A percentile compares a stretch with the other conserved stretches of the same genome.
phyloP scores from a whole-genome alignment of 2,113 vertebrate species.

The Enhydra lutris region DNA sequence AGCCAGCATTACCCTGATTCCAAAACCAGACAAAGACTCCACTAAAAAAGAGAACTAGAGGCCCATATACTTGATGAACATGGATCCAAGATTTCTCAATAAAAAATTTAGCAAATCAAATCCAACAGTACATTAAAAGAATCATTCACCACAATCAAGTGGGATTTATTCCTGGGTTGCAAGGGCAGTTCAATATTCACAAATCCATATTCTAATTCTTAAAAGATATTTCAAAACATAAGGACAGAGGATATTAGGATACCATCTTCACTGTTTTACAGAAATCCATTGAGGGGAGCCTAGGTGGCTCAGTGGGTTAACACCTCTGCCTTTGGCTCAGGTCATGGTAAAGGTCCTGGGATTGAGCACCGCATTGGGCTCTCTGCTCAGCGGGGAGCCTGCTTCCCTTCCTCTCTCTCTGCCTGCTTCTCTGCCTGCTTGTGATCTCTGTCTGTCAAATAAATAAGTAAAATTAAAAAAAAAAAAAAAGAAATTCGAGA shows the following conservation, averaged over 20 bases:
- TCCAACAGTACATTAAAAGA: neutral
- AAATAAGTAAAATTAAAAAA: too few species aligned
- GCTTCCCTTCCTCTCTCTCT: too few species aligned
- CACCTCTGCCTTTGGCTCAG: too few species aligned
- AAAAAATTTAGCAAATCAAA: neutral
- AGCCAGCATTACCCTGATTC: neutral
- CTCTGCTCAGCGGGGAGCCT: too few species aligned
- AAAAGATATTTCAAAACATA: neutral
- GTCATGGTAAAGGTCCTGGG: too few species aligned
- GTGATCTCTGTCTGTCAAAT: too few species aligned
- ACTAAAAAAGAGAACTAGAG: neutral
- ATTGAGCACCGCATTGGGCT: fast-evolving
- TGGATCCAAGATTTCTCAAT: neutral
- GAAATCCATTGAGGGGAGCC: neutral
- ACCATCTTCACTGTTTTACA: neutral
- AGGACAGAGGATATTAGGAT: neutral
- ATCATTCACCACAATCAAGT: neutral
- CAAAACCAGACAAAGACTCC: neutral
- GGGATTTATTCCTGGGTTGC: neutral
- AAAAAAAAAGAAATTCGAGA: too few species aligned
- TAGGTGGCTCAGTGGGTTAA: too few species aligned
- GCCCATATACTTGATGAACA: too few species aligned
- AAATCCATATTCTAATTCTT: neutral
- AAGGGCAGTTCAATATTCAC: neutral
- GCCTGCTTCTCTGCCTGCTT: too few species aligned